Conservation (phyloP, 2,797 vertebrate genomes). For the Chelonia mydas region DNA sequence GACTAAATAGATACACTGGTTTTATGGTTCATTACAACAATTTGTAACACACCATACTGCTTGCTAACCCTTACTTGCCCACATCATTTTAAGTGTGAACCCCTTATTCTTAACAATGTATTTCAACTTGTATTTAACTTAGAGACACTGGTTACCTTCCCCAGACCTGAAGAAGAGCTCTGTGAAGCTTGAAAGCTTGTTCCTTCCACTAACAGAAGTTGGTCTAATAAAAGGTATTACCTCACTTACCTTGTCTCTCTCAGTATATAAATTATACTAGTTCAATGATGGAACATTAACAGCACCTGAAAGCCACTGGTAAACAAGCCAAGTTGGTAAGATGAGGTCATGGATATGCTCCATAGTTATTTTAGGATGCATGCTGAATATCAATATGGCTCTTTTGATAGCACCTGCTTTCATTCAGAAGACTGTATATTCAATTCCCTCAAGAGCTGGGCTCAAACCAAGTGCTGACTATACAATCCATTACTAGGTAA, state of each 20-base stretch:
- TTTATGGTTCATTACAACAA: no score
- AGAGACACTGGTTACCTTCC: background rate
- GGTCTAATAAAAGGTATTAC: background rate
- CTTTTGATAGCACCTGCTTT: constrained; percentile 65
- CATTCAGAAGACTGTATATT: constrained; percentile 59
- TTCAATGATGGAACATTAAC: constrained; percentile 63
- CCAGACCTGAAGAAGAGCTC: background rate
- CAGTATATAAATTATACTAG: constrained; percentile 37
- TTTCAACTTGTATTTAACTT: background rate
- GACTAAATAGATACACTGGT: background rate
- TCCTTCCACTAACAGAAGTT: background rate
- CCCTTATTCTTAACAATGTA: background rate
- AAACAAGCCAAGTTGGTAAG: constrained; percentile 27
- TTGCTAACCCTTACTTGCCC: background rate
- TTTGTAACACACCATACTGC: background rate
- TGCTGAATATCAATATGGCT: constrained; percentile 24
- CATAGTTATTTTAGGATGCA: constrained; percentile 62
- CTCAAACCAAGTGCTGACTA: constrained; percentile 57
- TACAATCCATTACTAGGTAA: constrained; percentile 60
- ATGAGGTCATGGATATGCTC: constrained; percentile 45
- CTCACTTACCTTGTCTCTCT: background rate
- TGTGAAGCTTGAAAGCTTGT: background rate
- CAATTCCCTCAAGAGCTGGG: constrained; percentile 53
- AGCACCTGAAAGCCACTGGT: constrained; percentile 36
- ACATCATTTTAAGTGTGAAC: background rate